A percentile compares a stretch with the other conserved stretches of the same genome.
Evolutionary conservation across 2,888 invertebrate genomes (phyloP).

Genomic region (Axea sp.): DNA sequence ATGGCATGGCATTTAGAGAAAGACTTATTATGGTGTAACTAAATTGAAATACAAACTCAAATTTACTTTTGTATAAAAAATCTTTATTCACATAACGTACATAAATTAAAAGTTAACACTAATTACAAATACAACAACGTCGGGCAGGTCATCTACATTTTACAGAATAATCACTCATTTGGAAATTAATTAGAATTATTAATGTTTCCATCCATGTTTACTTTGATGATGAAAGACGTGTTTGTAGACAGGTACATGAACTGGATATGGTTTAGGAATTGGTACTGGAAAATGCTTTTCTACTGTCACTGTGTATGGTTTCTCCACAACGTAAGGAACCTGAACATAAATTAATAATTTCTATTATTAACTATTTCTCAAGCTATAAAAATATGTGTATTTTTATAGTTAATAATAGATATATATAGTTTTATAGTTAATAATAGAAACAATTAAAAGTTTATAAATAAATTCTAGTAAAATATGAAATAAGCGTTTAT

Average conservation of each 20-base stretch:
- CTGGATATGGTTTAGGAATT: conserved; percentile 82
- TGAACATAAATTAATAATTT: conserved; percentile 48
- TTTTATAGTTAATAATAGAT: no score
- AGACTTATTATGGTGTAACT: no score
- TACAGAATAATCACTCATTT: conserved; percentile 25
- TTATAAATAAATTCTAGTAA: no score
- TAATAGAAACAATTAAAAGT: no score
- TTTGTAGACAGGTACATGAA: conserved; percentile 82
- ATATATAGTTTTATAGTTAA: no score
- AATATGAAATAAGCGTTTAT: no score
- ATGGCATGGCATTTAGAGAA: no score
- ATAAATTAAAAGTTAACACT: conserved; percentile 45
- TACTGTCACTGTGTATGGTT: conserved; percentile 81
- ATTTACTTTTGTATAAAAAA: conserved; percentile 18
- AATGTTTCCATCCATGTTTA: conserved; percentile 73
- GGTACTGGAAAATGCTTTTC: conserved; percentile 81
- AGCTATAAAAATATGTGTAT: no score
- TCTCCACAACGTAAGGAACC: conserved; percentile 82
- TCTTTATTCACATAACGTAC: conserved; percentile 26
- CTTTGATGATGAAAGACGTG: conserved; percentile 77
- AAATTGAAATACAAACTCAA: no score
- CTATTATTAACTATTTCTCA: background rate
- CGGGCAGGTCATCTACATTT: conserved; percentile 38
- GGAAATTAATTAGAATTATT: conserved; percentile 43
- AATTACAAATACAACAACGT: conserved; percentile 40